A percentile compares a stretch with the other conserved stretches of the same genome.
These are phyloP conservation scores for Campylomormyrus tamandua DNA, from an alignment of 2,113 vertebrate genomes.

Conservation along the genomic window DNA sequence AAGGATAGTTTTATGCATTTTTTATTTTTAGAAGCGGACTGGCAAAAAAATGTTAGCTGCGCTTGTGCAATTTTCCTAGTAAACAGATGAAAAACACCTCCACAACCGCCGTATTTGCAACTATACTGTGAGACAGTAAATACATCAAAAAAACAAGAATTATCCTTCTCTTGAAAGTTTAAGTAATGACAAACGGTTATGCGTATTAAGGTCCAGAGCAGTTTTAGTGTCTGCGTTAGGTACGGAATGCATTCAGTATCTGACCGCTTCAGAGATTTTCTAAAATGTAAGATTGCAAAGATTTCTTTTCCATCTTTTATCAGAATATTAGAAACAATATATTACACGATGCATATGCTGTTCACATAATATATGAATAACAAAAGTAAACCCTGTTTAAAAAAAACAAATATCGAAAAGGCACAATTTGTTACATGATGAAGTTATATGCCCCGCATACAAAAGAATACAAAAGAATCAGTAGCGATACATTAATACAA, in stretches of 20 bases:
- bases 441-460: conserved; percentile 60
- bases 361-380: conserved; percentile 35
- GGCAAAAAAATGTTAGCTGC: conserved; percentile 85
- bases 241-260: not conserved
- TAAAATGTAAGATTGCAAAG: not conserved
- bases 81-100: conserved; percentile 64
- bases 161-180: not conserved
- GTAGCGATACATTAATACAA: conserved; percentile 42
- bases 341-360: conserved; percentile 48
- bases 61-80: conserved; percentile 75
- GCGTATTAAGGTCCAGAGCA: not conserved
- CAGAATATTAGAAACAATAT: conserved; percentile 57
- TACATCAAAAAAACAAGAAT: not conserved
- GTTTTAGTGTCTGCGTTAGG: not conserved
- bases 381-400: conserved; percentile 40
- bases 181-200: not conserved
- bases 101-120: conserved; percentile 53
- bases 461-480: conserved; percentile 40
- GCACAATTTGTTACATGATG: conserved; percentile 64
- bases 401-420: conserved; percentile 57
- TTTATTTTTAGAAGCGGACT: conserved; percentile 72
- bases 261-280: not conserved
- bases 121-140: conserved; percentile 43
- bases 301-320: conserved; percentile 30
- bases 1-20: conserved; percentile 54